Conservation (phyloP, 53 echinoderm and acorn worm genomes). For the Henricia sp. region DNA sequence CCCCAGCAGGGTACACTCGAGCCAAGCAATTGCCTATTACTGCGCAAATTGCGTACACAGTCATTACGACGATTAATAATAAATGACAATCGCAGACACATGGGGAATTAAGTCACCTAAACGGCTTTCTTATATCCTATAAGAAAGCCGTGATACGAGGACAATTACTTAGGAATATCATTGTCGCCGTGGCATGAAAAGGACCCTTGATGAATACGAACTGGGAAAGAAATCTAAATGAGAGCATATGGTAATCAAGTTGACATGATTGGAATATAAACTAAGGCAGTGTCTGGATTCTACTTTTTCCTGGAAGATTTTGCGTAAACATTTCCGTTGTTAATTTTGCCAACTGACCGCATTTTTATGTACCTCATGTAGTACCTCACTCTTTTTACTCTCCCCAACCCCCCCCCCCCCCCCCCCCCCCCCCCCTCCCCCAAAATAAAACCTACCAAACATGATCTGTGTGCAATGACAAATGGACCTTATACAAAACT, state of each 20-base stretch:
- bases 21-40: slow-evolving; percentile 57
- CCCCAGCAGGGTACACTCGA: neutral
- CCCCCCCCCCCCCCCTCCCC: too few relatives aligned
- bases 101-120: slow-evolving; percentile 22
- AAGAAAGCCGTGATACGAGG: neutral
- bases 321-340: too few relatives aligned
- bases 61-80: slow-evolving; percentile 57
- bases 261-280: slow-evolving; percentile 24
- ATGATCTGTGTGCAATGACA: too few relatives aligned
- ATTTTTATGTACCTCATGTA: too few relatives aligned
- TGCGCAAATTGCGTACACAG: slow-evolving; percentile 58
- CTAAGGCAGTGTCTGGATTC: neutral
- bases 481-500: too few relatives aligned
- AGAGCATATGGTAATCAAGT: neutral
- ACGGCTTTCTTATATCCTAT: neutral
- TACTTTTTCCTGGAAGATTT: neutral
- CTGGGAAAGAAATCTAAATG: neutral
- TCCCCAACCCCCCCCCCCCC: too few relatives aligned
- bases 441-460: too few relatives aligned
- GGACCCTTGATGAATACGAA: neutral
- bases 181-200: neutral
- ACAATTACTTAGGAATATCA: neutral
- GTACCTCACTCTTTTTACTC: too few relatives aligned
- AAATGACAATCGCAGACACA: slow-evolving; percentile 46
- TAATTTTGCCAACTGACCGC: too few relatives aligned